A percentile compares a stretch with the other conserved stretches of the same genome.
These are phyloP conservation scores for Oryzias woworae DNA, from an alignment of 2,113 vertebrate species.

Conservation along the genomic window DNA sequence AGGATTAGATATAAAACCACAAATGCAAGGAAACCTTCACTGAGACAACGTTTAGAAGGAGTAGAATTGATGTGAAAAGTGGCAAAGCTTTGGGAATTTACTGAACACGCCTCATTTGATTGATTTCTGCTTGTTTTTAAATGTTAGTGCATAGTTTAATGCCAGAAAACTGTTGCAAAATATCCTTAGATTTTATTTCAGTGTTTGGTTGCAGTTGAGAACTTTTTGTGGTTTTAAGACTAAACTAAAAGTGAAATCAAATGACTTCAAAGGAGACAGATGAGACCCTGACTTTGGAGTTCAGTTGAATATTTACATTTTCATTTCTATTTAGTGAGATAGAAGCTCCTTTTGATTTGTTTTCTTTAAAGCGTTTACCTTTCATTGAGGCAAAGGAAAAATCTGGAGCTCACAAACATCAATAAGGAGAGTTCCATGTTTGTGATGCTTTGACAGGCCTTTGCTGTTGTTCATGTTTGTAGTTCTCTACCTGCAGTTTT, in stretches of 20 bases:
- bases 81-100: neutral
- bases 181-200: neutral
- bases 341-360: too few species aligned
- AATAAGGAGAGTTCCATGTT: too few species aligned
- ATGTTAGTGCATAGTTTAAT: slow-evolving; percentile 2
- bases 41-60: neutral
- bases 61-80: neutral
- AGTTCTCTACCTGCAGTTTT: too few species aligned
- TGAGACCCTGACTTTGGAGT: neutral
- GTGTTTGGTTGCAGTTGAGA: neutral
- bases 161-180: neutral
- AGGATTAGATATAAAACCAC: slow-evolving; percentile 22
- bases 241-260: neutral
- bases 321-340: too few species aligned
- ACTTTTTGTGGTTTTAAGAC: neutral
- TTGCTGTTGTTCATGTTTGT: too few species aligned
- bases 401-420: too few species aligned
- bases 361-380: too few species aligned
- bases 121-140: slow-evolving; percentile 1
- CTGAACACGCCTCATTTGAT: slow-evolving; percentile 1
- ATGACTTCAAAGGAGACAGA: neutral
- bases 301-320: too few species aligned
- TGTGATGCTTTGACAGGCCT: too few species aligned
- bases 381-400: too few species aligned
- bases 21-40: slow-evolving; percentile 18